A percentile compares a stretch with the other conserved stretches of the same genome.
Conservation (phyloP, 2,113 vertebrate genomes). For the Leptodactylus fuscus region DNA sequence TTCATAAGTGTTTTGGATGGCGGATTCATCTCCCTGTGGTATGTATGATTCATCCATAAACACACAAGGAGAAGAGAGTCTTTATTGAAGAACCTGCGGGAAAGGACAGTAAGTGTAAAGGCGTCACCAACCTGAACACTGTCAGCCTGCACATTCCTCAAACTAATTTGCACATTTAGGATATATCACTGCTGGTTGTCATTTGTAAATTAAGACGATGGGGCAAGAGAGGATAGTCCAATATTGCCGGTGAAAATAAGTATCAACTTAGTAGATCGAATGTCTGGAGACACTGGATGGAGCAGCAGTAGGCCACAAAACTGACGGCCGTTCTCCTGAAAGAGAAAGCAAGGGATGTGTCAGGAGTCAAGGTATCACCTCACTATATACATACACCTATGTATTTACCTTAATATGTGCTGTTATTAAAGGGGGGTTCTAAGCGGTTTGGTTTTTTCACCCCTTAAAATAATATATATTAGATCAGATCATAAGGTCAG, state of each 20-base stretch:
- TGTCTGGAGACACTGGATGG: slow-evolving; percentile 88
- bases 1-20: slow-evolving; percentile 19
- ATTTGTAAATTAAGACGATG: not conserved
- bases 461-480: no score
- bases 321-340: slow-evolving; percentile 87
- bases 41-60: slow-evolving; percentile 20
- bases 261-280: slow-evolving; percentile 93
- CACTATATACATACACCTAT: not conserved
- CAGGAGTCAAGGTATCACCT: not conserved
- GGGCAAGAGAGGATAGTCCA: not conserved
- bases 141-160: not conserved
- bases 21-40: slow-evolving; percentile 8
- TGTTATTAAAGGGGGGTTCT: no score
- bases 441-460: no score
- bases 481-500: no score
- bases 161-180: not conserved
- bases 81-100: slow-evolving; percentile 13
- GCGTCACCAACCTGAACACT: no score
- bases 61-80: slow-evolving; percentile 10
- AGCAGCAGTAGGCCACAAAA: slow-evolving; percentile 98
- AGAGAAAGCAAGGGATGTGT: slow-evolving; percentile 8
- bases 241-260: slow-evolving; percentile 62
- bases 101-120: not conserved
- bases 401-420: no score
- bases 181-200: not conserved